Base-by-base conservation (phyloP, 2,113 vertebrate species). In the Phasianus colchicus region DNA sequence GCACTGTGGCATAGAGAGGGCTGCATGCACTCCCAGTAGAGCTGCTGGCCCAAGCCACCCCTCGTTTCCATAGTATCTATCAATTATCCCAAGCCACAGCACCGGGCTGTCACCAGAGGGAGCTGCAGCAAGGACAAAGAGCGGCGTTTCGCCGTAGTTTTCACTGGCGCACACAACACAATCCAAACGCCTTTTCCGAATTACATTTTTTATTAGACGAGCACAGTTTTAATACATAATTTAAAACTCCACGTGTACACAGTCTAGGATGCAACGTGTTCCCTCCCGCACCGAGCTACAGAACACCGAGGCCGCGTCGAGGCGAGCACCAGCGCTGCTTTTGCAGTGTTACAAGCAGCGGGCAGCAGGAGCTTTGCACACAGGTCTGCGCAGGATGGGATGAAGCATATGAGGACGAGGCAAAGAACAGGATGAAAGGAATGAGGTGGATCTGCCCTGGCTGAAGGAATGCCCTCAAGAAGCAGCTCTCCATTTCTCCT, bases 161-260 rank as follows among this genome's bases (percentile, higher is more conserved):
- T 10, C 66, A 54, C 30, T 7, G 47, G 38, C 65, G 54, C 43
- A 67, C 1, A 86, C 7, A 19, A 36, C 79, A 24, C 52, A 55
- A 30, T 2, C 9, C 61, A 21, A 76, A n/a, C 2, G 13, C 1
- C 7, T 34, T 36, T 63, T 60, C 7, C n/a, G 9, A 75, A 47
- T 81, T 14, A 40, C 20, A 10, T 5, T 82, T 87, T 96, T 96
- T 95, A 95, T 97, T 96, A 88, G 65, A 48, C 2, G 63, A 79
- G 84, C 57, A 90, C 0, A 2, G 10, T 50, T 67, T 64, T 71
- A 75, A 83, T 34, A 75, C 6, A 81, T 20, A 48, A 90, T 69
- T 72, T 45, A 32, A 55, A 67, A 77, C 32, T 63, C 65, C 60
- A 63, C 0, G 1, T 48, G 83, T 88, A 84, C 70, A 47, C 5